These are phyloP conservation scores for Scrobipalpa costella DNA, from an alignment of 2,888 invertebrate genomes.

Conservation along the genomic window DNA sequence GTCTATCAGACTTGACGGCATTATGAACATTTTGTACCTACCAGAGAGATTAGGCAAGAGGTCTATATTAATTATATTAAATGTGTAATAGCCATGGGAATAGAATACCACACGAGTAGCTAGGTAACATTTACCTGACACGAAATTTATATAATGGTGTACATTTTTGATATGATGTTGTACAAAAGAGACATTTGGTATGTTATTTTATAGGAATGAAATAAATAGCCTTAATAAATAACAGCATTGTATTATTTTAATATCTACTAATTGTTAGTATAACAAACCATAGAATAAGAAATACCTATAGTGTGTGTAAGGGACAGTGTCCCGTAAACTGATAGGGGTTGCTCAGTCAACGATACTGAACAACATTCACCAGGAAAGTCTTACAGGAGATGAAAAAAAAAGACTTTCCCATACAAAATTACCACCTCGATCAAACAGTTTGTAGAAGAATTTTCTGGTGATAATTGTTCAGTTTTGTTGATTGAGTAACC, in stretches of 20 bases:
- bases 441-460: too few relatives aligned
- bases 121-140: constrained; percentile 80
- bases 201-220: constrained; percentile 83
- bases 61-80: constrained; percentile 70
- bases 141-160: constrained; percentile 81
- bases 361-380: too few relatives aligned
- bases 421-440: too few relatives aligned
- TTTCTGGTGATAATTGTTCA: too few relatives aligned
- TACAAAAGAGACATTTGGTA: constrained; percentile 83
- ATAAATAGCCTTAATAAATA: constrained; percentile 81
- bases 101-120: constrained; percentile 65
- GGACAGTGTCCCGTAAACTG: too few relatives aligned
- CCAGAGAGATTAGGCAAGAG: constrained; percentile 63
- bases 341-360: too few relatives aligned
- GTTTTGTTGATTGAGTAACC: too few relatives aligned
- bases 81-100: constrained; percentile 65
- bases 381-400: too few relatives aligned
- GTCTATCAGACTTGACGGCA: constrained; percentile 41
- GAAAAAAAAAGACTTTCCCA: too few relatives aligned
- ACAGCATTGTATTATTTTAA: constrained; percentile 28
- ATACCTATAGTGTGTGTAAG: too few relatives aligned
- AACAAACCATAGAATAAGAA: too few relatives aligned
- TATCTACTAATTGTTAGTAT: not conserved
- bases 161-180: constrained; percentile 82
- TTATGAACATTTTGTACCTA: constrained; percentile 61